These are phyloP conservation scores for Papilio machaon DNA, from an alignment of 1,140 invertebrate genomes.

Conservation along the genomic window DNA sequence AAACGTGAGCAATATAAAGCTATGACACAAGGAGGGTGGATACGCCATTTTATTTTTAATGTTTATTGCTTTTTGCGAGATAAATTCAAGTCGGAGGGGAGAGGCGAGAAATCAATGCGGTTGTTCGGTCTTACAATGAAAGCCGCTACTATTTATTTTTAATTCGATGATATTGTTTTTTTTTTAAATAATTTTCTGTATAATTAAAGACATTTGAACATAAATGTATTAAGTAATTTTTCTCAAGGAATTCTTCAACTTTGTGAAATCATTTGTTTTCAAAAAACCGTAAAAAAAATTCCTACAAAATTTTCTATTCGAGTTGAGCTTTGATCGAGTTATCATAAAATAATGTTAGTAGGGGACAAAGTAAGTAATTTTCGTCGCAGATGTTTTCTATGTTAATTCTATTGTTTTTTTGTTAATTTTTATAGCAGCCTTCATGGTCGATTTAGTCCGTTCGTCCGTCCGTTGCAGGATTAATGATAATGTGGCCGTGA, in stretches of 20 bases:
- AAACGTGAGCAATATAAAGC: conserved; percentile 40
- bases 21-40: conserved; percentile 55
- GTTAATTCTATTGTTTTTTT: conserved; percentile 81
- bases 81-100: conserved; percentile 71
- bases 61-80: conserved; percentile 79
- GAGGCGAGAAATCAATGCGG: conserved; percentile 78
- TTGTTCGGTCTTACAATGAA: conserved; percentile 52
- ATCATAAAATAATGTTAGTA: conserved; percentile 45
- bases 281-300: too few relatives aligned
- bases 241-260: not conserved
- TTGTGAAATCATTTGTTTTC: too few relatives aligned
- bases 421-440: conserved; percentile 77
- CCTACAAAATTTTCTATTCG: not conserved
- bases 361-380: conserved; percentile 56
- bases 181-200: not conserved
- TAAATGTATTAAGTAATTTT: too few relatives aligned
- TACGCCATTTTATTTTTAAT: conserved; percentile 81
- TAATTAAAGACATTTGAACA: too few relatives aligned
- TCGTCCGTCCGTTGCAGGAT: conserved; percentile 66
- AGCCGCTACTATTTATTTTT: conserved; percentile 52
- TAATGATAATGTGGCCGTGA: conserved; percentile 63
- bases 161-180: not conserved
- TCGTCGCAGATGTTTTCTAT: conserved; percentile 79
- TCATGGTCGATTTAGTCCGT: conserved; percentile 77
- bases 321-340: not conserved